Evolutionary conservation across 2,888 invertebrate species (phyloP), one percentile per base, ranked within the genome.

Genomic region (Molanna angustata): DNA sequence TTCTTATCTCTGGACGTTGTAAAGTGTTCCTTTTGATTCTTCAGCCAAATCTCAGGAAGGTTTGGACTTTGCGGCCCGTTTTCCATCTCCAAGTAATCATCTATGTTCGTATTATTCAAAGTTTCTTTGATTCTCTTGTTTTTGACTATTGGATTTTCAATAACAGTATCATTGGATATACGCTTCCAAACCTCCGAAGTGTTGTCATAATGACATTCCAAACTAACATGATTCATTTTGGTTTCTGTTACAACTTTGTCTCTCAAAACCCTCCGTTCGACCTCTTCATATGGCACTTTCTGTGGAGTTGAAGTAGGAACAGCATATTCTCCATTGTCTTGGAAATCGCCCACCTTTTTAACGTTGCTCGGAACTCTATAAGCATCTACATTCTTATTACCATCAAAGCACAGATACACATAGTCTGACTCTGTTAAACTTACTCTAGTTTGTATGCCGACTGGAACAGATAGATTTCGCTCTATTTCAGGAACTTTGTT

Each of bases 1-100:
- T 90, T 90, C 64, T 82, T 80, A 47, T 77, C 76, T 47, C 80
- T 76, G 1, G 82, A 80, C 3, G 82, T 82, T 41, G 83, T 85
- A 49, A 88, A 75, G 64, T 85, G 84, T 61, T 84, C 83, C 60
- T 82, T 81, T 61, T 87, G 84, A 49, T 85, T 81, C 60, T 84
- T 85, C 18, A 86, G 66, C 86, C 87, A 87, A 52, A 85, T 82
- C 49, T 84, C 83, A 2, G 85, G 85, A 3, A 80, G 74, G 19
- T 82, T 86, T 1, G 86, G 85, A 59, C 72, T 75, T 57, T 74
- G 71, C 45, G 72, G 72, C 9, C 73, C 75, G 42, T 48, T 51
- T n/a, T 58, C 54, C 4, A 48, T 18, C 44, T 58, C 58, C 20
- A 54, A 47, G 45, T 56, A 58, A 13, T 53, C 54, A 21, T 54